These are phyloP conservation scores for Tetramorium bicarinatum DNA, from an alignment of 2,888 invertebrate genomes.

Conservation along the genomic window DNA sequence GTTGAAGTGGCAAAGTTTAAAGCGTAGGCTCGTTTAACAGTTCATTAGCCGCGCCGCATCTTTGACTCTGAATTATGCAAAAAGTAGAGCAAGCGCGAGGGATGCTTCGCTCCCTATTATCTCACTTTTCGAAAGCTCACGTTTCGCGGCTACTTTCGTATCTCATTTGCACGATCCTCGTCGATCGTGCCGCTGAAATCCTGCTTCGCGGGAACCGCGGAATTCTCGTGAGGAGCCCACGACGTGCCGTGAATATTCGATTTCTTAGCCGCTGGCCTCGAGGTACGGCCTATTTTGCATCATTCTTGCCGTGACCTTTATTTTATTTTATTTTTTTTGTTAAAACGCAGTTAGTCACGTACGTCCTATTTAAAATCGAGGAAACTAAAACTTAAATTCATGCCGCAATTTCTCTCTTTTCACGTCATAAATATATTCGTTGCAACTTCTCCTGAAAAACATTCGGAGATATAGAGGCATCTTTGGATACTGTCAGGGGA, in stretches of 20 bases:
- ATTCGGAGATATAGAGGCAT: neutral
- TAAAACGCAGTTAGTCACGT: neutral
- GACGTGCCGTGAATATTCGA: conserved; percentile 63
- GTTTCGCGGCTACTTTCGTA: conserved; percentile 51
- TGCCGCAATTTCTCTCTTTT: neutral
- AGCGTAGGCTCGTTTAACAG: conserved; percentile 77
- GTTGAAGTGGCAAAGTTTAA: conserved; percentile 60
- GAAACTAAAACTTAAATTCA: neutral
- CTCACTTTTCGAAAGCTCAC: conserved; percentile 55
- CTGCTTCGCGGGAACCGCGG: conserved; percentile 45
- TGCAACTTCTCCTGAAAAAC: neutral
- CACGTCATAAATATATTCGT: neutral
- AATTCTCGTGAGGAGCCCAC: conserved; percentile 50
- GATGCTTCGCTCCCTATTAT: conserved; percentile 19
- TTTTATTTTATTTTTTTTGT: conserved; percentile 18
- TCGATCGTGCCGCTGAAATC: conserved; percentile 56
- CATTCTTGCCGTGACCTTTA: neutral
- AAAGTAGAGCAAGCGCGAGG: conserved; percentile 50
- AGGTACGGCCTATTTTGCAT: neutral
- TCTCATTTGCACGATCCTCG: conserved; percentile 67
- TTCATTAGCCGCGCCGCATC: conserved; percentile 76
- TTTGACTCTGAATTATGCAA: conserved; percentile 72
- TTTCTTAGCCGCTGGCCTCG: neutral
- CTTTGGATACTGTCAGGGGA: conserved; percentile 22
- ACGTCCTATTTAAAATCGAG: neutral